These are phyloP conservation scores for Dysmachus trigonus DNA, from an alignment of 2,888 invertebrate species.

Conservation along the genomic window DNA sequence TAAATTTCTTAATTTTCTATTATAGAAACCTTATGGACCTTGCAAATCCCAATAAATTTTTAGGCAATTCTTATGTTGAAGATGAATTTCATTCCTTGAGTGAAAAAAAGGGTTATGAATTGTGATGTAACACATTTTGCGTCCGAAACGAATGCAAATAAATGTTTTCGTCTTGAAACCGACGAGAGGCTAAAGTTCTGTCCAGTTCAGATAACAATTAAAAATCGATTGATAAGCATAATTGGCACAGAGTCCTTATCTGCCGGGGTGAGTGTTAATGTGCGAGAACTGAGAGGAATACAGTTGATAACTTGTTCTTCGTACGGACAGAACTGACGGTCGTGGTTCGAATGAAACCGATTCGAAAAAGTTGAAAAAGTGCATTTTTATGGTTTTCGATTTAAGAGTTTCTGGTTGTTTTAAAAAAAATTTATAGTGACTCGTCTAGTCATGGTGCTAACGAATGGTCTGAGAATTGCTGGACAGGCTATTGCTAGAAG, in stretches of 20 bases:
- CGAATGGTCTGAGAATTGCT: slow-evolving; percentile 34
- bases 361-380: neutral
- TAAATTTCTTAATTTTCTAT: too few relatives aligned
- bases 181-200: slow-evolving; percentile 23
- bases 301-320: slow-evolving; percentile 22
- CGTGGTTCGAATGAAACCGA: neutral
- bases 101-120: neutral
- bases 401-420: neutral
- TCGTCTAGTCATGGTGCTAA: slow-evolving; percentile 39
- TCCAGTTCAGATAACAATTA: slow-evolving; percentile 15
- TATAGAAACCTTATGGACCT: too few relatives aligned
- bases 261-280: neutral
- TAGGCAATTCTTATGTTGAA: too few relatives aligned
- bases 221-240: slow-evolving; percentile 41
- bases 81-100: too few relatives aligned
- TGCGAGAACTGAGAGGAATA: slow-evolving; percentile 6
- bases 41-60: too few relatives aligned
- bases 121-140: slow-evolving; percentile 48
- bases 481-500: slow-evolving; percentile 31
- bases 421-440: neutral
- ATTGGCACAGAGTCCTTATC: slow-evolving; percentile 38
- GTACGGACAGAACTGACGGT: neutral
- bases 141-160: neutral
- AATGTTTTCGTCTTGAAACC: neutral
- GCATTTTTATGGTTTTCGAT: neutral